Evolutionary conservation across 1,140 invertebrate species (phyloP), one percentile per base, ranked within the genome.

Genomic region (Geopemphigus sp.): DNA sequence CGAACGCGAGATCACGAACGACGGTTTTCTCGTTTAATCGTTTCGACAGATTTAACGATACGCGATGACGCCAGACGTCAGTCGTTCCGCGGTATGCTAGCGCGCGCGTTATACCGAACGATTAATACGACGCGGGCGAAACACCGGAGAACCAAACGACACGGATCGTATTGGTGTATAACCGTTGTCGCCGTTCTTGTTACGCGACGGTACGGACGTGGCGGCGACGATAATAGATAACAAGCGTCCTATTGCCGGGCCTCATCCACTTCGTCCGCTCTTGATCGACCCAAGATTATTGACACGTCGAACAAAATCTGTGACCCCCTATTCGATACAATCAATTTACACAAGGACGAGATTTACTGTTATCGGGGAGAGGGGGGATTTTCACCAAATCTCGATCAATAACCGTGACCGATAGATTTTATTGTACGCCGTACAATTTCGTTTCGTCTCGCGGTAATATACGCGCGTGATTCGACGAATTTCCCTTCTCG

Each of bases 11-110:
- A 39, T 39, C 63, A 64, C 63, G 39, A 39, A 64, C 63, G 39
- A 39, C 32, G 32, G 8, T 39, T 39, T 64, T 64, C 19, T 64
- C 32, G n/a, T 64, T 64, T 39, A 29, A 39, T 64, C 32, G n/a
- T 39, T 64, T 64, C 32, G 63, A 64, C 63, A 32, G 63, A 64
- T 64, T 64, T 19, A 32, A 64, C 29, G 29, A 32, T 32, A 39
- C 12, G n/a, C 32, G 63, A 64, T 39, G 63, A 64, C 19, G 29
- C 32, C 12, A 29, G 29, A 39, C 63, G 32, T 64, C 39, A 64
- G 22, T 45, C 11, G 19, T 64, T 64, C 10, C 19, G 11, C 17
- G n/a, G n/a, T 64, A 64, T n/a, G 3, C 32, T 8, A 32, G 32
- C 14, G 22, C n/a, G n/a, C n/a, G n/a, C n/a, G n/a, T n/a, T 45